Evolutionary conservation across 2,797 vertebrate species (phyloP).

Genomic region (Epinephelus coioides): DNA sequence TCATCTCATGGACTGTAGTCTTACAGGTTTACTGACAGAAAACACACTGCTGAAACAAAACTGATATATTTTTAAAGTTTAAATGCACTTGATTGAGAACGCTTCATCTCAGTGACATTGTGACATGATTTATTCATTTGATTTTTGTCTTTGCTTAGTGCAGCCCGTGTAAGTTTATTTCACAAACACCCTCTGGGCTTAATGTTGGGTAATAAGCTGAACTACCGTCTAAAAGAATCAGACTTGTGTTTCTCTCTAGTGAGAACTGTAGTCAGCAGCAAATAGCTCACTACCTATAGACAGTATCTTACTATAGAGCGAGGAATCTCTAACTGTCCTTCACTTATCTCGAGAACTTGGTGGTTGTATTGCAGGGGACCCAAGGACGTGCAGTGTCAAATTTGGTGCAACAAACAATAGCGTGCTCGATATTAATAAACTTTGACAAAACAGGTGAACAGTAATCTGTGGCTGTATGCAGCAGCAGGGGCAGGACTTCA

Average conservation of each 20-base stretch:
- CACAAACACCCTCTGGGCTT: slow-evolving; percentile 10
- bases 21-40: background rate
- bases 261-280: background rate
- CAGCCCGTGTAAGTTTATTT: slow-evolving; percentile 8
- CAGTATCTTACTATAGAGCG: background rate
- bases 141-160: slow-evolving; percentile 21
- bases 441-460: no score
- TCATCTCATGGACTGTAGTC: background rate
- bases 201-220: slow-evolving; percentile 24
- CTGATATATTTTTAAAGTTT: background rate
- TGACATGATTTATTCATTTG: slow-evolving; percentile 7
- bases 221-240: slow-evolving; percentile 10
- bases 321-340: no score
- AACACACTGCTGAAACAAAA: background rate
- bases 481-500: no score
- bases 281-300: background rate
- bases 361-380: no score
- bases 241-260: slow-evolving; percentile 15
- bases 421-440: no score
- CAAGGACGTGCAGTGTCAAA: no score
- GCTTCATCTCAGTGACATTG: background rate
- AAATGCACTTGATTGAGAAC: slow-evolving; percentile 18
- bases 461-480: no score
- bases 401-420: no score
- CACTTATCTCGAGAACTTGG: no score